phyloP scores from a whole-genome alignment of 1,140 invertebrate species.

The Marisa cornuarietis region DNA sequence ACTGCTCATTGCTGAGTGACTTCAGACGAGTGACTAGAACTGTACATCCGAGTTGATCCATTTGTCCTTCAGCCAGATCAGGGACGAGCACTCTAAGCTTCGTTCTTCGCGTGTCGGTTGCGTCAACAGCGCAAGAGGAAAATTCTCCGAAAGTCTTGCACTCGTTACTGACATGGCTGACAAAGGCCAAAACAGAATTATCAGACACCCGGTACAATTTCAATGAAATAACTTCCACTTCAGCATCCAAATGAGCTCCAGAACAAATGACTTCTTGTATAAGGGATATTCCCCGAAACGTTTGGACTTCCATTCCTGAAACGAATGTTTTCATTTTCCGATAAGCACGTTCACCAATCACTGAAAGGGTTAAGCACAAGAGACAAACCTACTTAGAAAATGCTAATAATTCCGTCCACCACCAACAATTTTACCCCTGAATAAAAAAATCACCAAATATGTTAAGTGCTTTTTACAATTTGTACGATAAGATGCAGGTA shows the following conservation, averaged over 20 bases:
- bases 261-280: constrained; percentile 21
- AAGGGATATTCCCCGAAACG: constrained; percentile 9
- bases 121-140: constrained; percentile 6
- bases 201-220: constrained; percentile 5
- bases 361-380: too few relatives aligned
- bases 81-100: constrained; percentile 8
- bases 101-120: constrained; percentile 9
- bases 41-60: constrained; percentile 1
- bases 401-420: too few relatives aligned
- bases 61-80: constrained; percentile 10
- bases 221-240: constrained; percentile 5
- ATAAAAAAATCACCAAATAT: too few relatives aligned
- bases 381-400: too few relatives aligned
- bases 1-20: too few relatives aligned
- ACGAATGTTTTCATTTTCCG: too few relatives aligned
- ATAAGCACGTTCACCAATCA: too few relatives aligned
- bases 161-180: constrained; percentile 11
- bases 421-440: too few relatives aligned
- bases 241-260: constrained; percentile 3
- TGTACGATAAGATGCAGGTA: too few relatives aligned
- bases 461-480: too few relatives aligned
- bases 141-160: constrained; percentile 19
- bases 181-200: not conserved
- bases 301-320: constrained; percentile 5
- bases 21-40: not conserved